These are phyloP conservation scores for Scaptomyza montana DNA, from an alignment of 1,140 invertebrate species.

Conservation along the genomic window DNA sequence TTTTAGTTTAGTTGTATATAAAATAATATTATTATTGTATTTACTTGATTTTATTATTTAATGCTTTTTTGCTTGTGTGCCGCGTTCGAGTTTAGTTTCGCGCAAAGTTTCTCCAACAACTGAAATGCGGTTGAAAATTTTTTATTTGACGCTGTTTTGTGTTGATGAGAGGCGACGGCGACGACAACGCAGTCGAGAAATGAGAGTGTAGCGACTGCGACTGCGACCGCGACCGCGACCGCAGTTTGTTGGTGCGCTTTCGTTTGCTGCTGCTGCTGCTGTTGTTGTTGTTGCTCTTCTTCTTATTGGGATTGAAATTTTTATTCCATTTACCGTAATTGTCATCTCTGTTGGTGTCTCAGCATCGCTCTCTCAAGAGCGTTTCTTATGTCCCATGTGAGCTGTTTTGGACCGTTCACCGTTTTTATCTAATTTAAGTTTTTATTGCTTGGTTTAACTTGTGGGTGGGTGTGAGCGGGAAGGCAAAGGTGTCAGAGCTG, in stretches of 20 bases:
- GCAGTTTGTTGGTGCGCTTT: conserved; percentile 41
- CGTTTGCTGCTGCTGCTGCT: conserved; percentile 11
- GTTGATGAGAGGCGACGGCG: conserved; percentile 20
- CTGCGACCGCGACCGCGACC: conserved; percentile 10
- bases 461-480: not conserved
- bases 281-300: not conserved
- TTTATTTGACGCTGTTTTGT: conserved; percentile 35
- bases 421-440: conserved; percentile 63
- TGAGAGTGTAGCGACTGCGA: conserved; percentile 28
- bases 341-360: conserved; percentile 40
- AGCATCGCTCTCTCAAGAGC: conserved; percentile 11
- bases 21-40: conserved; percentile 37
- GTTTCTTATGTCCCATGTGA: conserved; percentile 19
- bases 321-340: conserved; percentile 22
- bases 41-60: conserved; percentile 59
- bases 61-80: conserved; percentile 24
- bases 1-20: not conserved
- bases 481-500: not conserved
- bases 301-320: conserved; percentile 22
- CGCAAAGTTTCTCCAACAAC: conserved; percentile 71
- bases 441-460: conserved; percentile 21
- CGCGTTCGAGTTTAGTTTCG: conserved; percentile 61
- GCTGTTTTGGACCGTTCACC: conserved; percentile 12
- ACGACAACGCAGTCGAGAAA: conserved; percentile 15
- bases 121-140: conserved; percentile 55